A percentile compares a stretch with the other conserved stretches of the same genome.
Evolutionary conservation across 2,113 vertebrate genomes (phyloP).

Genomic region (Cyanoramphus novaezelandiae): DNA sequence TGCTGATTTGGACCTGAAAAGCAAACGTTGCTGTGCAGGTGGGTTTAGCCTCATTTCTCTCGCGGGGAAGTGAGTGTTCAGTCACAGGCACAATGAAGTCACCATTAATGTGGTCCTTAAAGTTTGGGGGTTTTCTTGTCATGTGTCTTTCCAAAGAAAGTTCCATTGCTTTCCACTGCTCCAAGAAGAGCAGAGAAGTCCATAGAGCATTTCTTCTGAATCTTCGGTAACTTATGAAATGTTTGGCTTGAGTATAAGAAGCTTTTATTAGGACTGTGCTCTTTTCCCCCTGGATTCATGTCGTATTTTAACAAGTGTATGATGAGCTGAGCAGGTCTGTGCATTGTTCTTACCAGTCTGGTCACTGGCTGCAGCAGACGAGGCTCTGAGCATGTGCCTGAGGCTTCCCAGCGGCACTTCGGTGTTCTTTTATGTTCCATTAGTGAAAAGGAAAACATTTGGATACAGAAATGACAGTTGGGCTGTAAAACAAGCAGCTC

Average conservation of each 20-base stretch:
- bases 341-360: background rate
- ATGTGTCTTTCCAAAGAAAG: background rate
- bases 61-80: background rate
- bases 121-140: background rate
- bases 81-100: background rate
- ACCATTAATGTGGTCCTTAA: background rate
- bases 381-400: background rate
- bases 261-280: background rate
- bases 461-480: background rate
- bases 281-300: background rate
- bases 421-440: background rate
- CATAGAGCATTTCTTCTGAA: background rate
- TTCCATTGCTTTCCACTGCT: background rate
- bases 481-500: background rate
- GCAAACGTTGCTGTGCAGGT: background rate
- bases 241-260: background rate
- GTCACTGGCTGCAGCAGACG: background rate
- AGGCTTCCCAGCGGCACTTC: background rate
- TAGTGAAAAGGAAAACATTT: background rate
- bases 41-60: background rate
- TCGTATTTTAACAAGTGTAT: background rate
- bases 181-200: background rate
- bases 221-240: background rate
- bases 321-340: background rate
- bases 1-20: background rate